Percentiles rank a stretch among this genome's conserved stretches.
Evolutionary conservation across 1,140 invertebrate species (phyloP).

Genomic region (Sogatella furcifera): DNA sequence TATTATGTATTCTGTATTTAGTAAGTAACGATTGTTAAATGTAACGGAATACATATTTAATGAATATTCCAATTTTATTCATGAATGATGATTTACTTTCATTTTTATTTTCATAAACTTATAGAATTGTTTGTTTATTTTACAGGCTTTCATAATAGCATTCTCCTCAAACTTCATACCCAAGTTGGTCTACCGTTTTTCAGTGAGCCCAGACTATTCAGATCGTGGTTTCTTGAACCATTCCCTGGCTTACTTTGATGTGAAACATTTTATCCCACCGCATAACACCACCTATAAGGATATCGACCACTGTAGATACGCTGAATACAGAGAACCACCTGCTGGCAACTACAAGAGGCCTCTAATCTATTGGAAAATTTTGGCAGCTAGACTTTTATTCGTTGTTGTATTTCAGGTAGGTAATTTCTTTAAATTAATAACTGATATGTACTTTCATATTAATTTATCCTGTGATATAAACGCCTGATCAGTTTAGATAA

Average conservation of each 20-base stretch:
- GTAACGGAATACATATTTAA: no score
- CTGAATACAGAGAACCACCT: conserved; percentile 73
- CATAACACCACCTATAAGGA: no score
- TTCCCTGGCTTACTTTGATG: conserved; percentile 72
- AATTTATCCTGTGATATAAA: no score
- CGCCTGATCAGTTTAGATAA: no score
- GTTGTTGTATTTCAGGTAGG: conserved; percentile 86
- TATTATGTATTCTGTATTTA: no score
- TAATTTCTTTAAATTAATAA: no score
- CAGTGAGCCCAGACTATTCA: conserved; percentile 44
- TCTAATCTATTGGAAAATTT: conserved; percentile 79
- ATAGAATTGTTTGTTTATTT: conserved; percentile 19
- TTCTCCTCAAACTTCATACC: conserved; percentile 98
- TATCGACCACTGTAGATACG: conserved; percentile 38
- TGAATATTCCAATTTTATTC: no score
- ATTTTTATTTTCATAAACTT: no score
- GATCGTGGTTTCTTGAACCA: conserved; percentile 72
- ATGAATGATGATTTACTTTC: no score
- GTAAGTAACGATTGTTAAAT: no score
- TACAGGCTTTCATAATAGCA: conserved; percentile 93
- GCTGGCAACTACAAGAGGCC: conserved; percentile 55
- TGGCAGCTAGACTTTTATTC: conserved; percentile 81
- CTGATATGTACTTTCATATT: no score
- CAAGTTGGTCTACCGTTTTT: conserved; percentile 66
- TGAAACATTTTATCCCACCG: conserved; percentile 48